Evolutionary conservation across 2,113 vertebrate genomes (phyloP).

Genomic region (Hypocryptadius cinnamomeus): DNA sequence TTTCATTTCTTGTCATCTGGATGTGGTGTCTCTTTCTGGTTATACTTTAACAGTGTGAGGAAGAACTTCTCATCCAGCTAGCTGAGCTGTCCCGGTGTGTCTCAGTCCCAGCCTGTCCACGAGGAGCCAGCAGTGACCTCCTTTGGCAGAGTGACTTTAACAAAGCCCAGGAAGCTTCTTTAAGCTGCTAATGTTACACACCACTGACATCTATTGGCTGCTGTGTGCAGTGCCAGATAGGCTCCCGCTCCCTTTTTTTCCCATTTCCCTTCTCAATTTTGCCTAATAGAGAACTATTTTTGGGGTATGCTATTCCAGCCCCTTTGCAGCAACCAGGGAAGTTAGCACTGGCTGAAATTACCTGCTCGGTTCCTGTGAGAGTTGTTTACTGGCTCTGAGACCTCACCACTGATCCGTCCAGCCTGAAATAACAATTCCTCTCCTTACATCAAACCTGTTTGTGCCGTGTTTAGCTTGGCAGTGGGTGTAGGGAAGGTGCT

Average conservation of each 20-base stretch:
- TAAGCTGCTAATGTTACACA: background rate
- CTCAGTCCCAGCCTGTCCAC: background rate
- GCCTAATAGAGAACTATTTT: background rate
- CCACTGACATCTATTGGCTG: conserved; percentile 10
- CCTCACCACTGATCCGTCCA: background rate
- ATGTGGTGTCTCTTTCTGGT: background rate
- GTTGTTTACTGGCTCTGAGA: background rate
- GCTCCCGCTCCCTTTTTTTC: background rate
- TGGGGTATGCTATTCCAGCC: background rate
- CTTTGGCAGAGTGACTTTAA: background rate
- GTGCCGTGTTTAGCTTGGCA: fast-evolving
- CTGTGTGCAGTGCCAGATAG: background rate
- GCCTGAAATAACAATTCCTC: background rate
- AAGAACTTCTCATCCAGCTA: background rate
- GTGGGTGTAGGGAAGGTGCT: background rate
- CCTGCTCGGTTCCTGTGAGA: background rate
- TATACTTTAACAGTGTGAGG: background rate
- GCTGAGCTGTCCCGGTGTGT: background rate
- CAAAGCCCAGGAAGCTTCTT: background rate
- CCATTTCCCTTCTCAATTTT: background rate
- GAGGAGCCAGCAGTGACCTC: background rate
- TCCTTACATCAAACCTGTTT: fast-evolving
- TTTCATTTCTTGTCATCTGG: background rate
- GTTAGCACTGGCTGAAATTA: fast-evolving
- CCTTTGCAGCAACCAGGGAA: background rate